Percentiles rank a stretch among this genome's conserved stretches.
Conservation (phyloP, 2,113 vertebrate genomes). For the Hypanus sabinus region DNA sequence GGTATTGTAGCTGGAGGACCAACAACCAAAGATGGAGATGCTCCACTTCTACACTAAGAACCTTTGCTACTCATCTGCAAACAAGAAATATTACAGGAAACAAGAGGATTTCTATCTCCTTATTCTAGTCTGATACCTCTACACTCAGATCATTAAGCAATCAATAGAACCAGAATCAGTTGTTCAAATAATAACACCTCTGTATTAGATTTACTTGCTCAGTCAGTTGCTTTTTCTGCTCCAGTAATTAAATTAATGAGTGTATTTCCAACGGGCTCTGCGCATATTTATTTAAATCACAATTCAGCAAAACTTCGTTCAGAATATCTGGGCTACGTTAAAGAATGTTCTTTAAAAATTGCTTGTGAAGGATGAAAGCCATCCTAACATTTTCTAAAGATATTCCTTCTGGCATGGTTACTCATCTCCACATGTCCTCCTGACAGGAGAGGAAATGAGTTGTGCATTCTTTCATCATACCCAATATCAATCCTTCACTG, state of each 20-base stretch:
- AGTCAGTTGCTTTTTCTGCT: not conserved
- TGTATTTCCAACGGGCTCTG: not conserved
- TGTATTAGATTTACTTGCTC: not conserved
- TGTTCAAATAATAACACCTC: not conserved
- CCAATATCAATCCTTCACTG: not conserved
- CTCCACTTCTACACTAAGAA: no score
- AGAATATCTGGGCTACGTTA: not conserved
- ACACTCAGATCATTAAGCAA: not conserved
- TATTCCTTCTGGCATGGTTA: not conserved
- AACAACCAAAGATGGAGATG: no score
- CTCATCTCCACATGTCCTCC: slow-evolving; percentile 10
- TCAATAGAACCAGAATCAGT: not conserved
- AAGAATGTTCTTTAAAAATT: not conserved
- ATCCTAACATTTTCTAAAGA: not conserved
- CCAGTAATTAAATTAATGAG: not conserved
- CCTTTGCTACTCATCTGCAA: no score
- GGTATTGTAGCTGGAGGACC: no score
- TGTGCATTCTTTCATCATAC: not conserved
- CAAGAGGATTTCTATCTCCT: not conserved
- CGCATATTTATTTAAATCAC: slow-evolving; percentile 19
- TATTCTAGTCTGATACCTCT: not conserved
- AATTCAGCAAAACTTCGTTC: not conserved
- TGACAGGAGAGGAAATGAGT: slow-evolving; percentile 14
- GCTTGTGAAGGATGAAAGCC: not conserved
- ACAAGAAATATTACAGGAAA: not conserved